A percentile compares a stretch with the other conserved stretches of the same genome.
Evolutionary conservation across 64 coral and sea anemone species (phyloP).

Genomic region (Actinia equina): DNA sequence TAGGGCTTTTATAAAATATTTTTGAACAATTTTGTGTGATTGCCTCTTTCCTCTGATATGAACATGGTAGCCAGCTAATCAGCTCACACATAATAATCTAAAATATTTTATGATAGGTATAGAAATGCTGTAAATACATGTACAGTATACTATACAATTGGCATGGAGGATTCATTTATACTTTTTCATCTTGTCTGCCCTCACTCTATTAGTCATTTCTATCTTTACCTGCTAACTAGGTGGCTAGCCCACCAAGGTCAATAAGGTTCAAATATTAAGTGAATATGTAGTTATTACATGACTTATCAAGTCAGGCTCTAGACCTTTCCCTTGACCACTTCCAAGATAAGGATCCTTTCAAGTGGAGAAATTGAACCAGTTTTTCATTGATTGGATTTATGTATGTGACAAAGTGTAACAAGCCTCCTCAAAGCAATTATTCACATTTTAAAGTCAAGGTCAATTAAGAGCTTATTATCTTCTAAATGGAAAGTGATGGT

Average conservation of each 20-base stretch:
- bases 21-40: no score
- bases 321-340: neutral
- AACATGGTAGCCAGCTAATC: no score
- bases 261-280: neutral
- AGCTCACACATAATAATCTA: no score
- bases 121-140: no score
- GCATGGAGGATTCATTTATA: no score
- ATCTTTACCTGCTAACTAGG: neutral
- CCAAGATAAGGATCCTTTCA: neutral
- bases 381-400: neutral
- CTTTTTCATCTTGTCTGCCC: neutral
- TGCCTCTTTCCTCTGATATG: no score
- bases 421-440: neutral
- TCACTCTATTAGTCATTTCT: neutral
- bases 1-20: no score
- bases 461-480: neutral
- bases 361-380: neutral
- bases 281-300: neutral
- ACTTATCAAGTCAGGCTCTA: neutral
- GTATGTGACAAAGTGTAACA: neutral
- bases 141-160: no score
- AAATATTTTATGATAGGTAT: no score
- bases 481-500: neutral
- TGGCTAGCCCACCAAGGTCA: neutral
- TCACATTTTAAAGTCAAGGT: neutral